A percentile compares a stretch with the other conserved stretches of the same genome.
Conservation (phyloP, 2,888 invertebrate species). For the Dione vanillae region DNA sequence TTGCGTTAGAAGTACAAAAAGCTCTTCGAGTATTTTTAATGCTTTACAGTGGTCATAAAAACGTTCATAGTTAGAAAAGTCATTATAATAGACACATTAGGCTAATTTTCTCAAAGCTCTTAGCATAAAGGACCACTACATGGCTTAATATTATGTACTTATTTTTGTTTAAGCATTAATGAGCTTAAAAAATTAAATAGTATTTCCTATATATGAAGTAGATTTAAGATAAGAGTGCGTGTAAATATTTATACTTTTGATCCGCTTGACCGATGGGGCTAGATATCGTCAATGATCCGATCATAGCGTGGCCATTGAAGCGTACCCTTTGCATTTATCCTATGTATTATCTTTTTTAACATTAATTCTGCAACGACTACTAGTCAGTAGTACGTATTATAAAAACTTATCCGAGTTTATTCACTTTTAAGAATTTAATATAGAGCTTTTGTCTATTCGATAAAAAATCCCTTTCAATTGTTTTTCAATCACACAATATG, state of each 20-base stretch:
- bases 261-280: conserved; percentile 23
- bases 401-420: too few species aligned
- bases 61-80: conserved; percentile 23
- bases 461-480: too few species aligned
- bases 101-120: neutral
- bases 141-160: neutral
- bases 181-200: too few species aligned
- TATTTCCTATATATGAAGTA: too few species aligned
- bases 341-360: neutral
- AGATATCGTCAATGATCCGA: conserved; percentile 23
- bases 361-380: neutral
- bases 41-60: conserved; percentile 38
- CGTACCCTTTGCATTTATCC: conserved; percentile 8
- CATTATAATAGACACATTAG: conserved; percentile 10
- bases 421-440: too few species aligned
- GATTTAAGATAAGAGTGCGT: conserved; percentile 2
- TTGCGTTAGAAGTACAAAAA: conserved; percentile 63
- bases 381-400: too few species aligned
- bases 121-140: neutral
- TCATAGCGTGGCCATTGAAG: conserved; percentile 6
- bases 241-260: conserved; percentile 10
- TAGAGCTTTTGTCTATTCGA: too few species aligned
- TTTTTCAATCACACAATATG: too few species aligned
- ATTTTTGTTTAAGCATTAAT: neutral
- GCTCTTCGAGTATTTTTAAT: conserved; percentile 48